Conservation (phyloP, 2,888 invertebrate species). For the Platerodrilus igneus region DNA sequence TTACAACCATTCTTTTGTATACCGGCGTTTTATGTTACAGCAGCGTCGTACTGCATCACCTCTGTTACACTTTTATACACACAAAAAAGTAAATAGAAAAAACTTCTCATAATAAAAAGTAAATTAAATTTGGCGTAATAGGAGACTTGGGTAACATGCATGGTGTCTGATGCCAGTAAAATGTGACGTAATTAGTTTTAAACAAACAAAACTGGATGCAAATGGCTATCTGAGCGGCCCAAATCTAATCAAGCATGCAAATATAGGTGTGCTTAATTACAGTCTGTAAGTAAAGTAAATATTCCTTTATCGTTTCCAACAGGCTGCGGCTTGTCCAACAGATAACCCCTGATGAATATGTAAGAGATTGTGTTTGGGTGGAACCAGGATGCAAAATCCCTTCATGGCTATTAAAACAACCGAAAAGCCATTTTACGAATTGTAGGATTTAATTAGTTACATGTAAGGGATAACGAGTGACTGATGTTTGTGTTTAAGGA, state of each 20-base stretch:
- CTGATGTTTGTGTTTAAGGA: too few relatives aligned
- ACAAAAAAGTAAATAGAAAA: slow-evolving; percentile 18
- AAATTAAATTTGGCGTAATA: slow-evolving; percentile 16
- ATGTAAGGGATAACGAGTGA: too few relatives aligned
- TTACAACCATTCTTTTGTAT: too few relatives aligned
- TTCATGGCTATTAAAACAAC: slow-evolving; percentile 35
- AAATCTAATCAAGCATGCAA: slow-evolving; percentile 48
- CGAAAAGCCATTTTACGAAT: slow-evolving; percentile 21
- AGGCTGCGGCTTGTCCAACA: slow-evolving; percentile 44
- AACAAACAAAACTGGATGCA: slow-evolving; percentile 46
- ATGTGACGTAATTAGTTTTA: slow-evolving; percentile 41
- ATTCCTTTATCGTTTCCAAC: slow-evolving; percentile 47
- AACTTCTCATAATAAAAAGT: slow-evolving; percentile 22
- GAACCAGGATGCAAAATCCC: slow-evolving; percentile 27
- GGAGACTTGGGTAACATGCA: slow-evolving; percentile 13
- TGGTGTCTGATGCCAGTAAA: slow-evolving; percentile 29
- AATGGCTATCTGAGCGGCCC: slow-evolving; percentile 43
- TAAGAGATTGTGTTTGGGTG: slow-evolving; percentile 37
- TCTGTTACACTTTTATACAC: too few relatives aligned
- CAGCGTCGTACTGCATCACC: too few relatives aligned
- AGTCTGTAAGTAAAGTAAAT: slow-evolving; percentile 48
- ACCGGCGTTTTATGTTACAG: too few relatives aligned
- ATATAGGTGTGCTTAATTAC: slow-evolving; percentile 50
- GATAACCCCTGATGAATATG: slow-evolving; percentile 48
- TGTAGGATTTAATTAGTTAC: slow-evolving; percentile 36